phyloP scores from a whole-genome alignment of 2,888 invertebrate genomes.

The Drosophila nr. medialis region DNA sequence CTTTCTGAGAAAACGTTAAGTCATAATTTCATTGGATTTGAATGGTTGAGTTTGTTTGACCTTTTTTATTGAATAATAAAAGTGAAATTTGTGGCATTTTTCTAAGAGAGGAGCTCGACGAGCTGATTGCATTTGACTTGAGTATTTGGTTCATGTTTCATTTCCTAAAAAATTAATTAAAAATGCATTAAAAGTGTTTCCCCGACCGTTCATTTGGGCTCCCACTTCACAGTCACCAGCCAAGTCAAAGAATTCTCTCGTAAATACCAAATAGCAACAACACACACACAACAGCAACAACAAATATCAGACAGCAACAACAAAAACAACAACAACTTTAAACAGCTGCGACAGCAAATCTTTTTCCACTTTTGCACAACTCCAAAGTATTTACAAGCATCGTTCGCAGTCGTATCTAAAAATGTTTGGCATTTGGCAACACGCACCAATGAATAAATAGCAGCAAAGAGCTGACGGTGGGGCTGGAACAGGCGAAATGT shows the following conservation, averaged over 20 bases:
- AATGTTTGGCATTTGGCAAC: slow-evolving; percentile 79
- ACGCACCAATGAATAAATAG: slow-evolving; percentile 76
- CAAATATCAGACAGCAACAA: slow-evolving; percentile 12
- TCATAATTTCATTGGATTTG: background rate
- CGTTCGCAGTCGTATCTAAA: slow-evolving; percentile 76
- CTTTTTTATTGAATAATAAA: background rate
- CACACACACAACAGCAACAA: slow-evolving; percentile 15
- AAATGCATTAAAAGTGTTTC: slow-evolving; percentile 66
- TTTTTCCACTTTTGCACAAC: slow-evolving; percentile 72
- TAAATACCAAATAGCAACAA: slow-evolving; percentile 52
- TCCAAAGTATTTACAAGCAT: slow-evolving; percentile 78
- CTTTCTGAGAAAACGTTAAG: background rate
- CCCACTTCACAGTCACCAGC: slow-evolving; percentile 1
- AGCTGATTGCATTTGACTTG: slow-evolving; percentile 1
- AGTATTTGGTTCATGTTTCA: slow-evolving; percentile 3
- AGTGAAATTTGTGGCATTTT: background rate
- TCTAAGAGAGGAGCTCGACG: background rate
- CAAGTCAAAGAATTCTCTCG: slow-evolving; percentile 49
- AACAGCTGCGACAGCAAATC: slow-evolving; percentile 73
- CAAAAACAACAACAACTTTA: slow-evolving; percentile 27
- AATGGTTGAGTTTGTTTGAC: background rate
- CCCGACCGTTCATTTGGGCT: background rate
- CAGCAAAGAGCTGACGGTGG: slow-evolving; percentile 8
- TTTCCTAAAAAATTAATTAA: slow-evolving; percentile 69
- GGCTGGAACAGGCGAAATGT: background rate